Evolutionary conservation across 2,113 vertebrate genomes (phyloP).

Genomic region (Pseudorasbora parva): DNA sequence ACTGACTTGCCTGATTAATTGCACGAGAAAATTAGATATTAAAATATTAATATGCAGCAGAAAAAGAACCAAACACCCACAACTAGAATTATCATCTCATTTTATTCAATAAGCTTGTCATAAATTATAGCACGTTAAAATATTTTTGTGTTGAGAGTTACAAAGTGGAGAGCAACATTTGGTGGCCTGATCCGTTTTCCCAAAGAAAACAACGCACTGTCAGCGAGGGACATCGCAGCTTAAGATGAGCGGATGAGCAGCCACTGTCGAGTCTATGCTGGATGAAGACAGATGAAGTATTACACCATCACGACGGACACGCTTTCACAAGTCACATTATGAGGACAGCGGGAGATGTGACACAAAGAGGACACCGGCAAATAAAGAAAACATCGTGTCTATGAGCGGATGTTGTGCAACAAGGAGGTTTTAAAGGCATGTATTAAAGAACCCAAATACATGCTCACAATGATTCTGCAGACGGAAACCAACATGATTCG

Average conservation of each 20-base stretch:
- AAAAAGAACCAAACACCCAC: conserved; percentile 57
- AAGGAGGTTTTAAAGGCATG: not conserved
- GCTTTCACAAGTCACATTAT: not conserved
- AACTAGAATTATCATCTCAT: conserved; percentile 74
- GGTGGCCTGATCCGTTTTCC: conserved; percentile 46
- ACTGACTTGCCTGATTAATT: not conserved
- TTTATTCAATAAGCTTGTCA: conserved; percentile 96
- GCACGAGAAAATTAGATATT: too few species aligned
- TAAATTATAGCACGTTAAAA: conserved; percentile 97
- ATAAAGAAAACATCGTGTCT: not conserved
- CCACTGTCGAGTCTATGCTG: not conserved
- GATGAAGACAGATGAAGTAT: conserved; percentile 14
- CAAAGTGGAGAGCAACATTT: conserved; percentile 78
- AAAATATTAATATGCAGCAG: not conserved
- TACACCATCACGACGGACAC: not conserved
- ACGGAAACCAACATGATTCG: not conserved
- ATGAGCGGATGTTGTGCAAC: not conserved
- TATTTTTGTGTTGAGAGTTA: conserved; percentile 83
- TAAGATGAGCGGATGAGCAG: not conserved
- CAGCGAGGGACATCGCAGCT: conserved; percentile 44
- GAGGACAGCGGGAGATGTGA: not conserved
- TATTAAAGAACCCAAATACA: not conserved
- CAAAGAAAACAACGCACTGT: conserved; percentile 54
- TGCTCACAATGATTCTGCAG: not conserved
- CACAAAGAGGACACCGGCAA: not conserved